Evolutionary conservation across 2,113 vertebrate species (phyloP).

Genomic region (Chaetodon auriga): DNA sequence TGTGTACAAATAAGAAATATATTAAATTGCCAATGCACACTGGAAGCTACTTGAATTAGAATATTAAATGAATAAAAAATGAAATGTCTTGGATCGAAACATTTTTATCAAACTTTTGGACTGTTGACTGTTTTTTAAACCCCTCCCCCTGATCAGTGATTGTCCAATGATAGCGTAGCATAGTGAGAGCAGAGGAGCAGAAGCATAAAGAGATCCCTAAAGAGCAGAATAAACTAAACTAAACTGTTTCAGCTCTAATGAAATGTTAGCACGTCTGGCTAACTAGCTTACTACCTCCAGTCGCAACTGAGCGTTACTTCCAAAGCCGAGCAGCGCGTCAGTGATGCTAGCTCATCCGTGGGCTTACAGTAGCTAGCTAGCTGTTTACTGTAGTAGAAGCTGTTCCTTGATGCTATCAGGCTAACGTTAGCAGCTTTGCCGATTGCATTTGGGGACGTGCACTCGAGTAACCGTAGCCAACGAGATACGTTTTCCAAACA

Average conservation of each 20-base stretch:
- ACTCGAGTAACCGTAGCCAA: background rate
- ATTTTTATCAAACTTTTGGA: background rate
- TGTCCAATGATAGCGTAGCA: background rate
- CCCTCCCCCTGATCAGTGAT: background rate
- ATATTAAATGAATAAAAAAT: background rate
- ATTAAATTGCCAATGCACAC: background rate
- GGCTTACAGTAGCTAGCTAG: background rate
- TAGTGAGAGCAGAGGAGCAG: background rate
- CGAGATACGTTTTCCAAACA: background rate
- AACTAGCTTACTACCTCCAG: background rate
- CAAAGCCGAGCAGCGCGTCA: background rate
- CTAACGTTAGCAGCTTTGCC: background rate
- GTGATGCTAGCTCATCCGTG: background rate
- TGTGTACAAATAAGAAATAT: background rate
- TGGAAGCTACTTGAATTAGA: slow-evolving; percentile 31
- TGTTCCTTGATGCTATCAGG: background rate
- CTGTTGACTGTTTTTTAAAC: slow-evolving; percentile 7
- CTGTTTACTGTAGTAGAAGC: background rate
- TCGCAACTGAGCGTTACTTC: background rate
- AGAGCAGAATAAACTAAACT: no score
- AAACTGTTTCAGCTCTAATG: background rate
- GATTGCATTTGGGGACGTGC: background rate
- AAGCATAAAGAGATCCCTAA: background rate
- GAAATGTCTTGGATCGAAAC: background rate
- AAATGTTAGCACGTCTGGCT: background rate